Evolutionary conservation across 2,888 invertebrate genomes (phyloP).

Genomic region (Scaptomyza tumidula): DNA sequence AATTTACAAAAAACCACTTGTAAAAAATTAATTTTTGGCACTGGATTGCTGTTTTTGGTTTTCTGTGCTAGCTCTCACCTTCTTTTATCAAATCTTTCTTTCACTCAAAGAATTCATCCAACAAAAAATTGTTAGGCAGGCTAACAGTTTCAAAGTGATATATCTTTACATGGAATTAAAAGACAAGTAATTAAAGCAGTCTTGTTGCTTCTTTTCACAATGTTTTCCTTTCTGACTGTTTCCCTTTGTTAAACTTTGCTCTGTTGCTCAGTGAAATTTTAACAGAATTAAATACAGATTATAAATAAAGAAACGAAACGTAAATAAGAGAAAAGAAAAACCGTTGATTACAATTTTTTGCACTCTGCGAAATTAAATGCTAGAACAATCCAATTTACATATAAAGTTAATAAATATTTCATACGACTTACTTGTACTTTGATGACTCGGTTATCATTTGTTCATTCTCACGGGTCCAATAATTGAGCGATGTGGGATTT

Average conservation of each 20-base stretch:
- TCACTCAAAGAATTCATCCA: no score
- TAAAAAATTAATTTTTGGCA: background rate
- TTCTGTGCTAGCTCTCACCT: background rate
- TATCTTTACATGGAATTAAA: background rate
- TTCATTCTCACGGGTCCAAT: constrained; percentile 94
- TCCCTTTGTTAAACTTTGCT: background rate
- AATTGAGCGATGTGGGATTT: constrained; percentile 95
- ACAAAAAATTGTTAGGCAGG: no score
- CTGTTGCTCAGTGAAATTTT: background rate
- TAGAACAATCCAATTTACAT: background rate
- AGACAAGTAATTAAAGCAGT: background rate
- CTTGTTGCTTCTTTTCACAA: background rate
- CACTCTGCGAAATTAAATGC: background rate
- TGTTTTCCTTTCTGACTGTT: background rate
- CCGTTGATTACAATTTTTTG: background rate
- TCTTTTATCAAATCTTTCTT: background rate
- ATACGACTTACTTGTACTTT: constrained; percentile 89
- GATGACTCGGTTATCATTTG: constrained; percentile 94
- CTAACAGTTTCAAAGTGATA: background rate
- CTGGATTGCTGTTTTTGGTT: background rate
- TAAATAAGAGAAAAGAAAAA: no score
- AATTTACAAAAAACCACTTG: background rate
- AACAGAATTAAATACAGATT: background rate
- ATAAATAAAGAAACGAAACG: no score
- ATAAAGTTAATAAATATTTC: background rate